Evolutionary conservation across 2,113 vertebrate species (phyloP).

Genomic region (Anthoscopus minutus): DNA sequence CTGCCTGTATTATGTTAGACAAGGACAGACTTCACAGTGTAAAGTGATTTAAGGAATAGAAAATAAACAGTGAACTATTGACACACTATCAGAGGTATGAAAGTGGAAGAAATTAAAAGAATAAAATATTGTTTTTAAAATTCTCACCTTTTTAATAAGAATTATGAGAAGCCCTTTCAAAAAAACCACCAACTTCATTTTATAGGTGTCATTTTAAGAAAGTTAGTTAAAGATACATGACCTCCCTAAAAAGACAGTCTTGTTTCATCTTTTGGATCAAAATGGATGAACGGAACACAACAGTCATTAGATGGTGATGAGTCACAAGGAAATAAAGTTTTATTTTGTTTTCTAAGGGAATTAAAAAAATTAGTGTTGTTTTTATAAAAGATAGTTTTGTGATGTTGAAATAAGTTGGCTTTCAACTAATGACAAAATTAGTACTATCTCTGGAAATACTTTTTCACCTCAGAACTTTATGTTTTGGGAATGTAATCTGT

Average conservation of each 20-base stretch:
- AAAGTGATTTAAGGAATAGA: background rate
- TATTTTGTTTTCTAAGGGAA: background rate
- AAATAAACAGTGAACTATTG: background rate
- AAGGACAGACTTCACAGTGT: background rate
- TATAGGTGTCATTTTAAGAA: background rate
- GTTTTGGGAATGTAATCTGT: background rate
- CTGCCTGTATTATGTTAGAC: background rate
- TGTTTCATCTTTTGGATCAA: background rate
- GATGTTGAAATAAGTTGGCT: background rate
- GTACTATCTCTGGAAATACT: background rate
- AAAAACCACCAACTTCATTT: background rate
- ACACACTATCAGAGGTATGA: background rate
- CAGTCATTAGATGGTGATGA: background rate
- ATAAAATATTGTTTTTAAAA: background rate
- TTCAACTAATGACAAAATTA: background rate
- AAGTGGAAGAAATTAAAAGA: background rate
- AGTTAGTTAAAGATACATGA: background rate
- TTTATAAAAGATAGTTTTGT: background rate
- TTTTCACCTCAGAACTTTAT: background rate
- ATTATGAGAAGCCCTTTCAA: background rate
- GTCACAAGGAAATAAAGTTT: background rate
- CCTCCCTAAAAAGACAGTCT: background rate
- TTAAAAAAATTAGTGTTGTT: background rate
- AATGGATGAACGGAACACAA: background rate
- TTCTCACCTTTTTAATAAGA: background rate